Evolutionary conservation across 2,113 vertebrate genomes (phyloP), one percentile per base, ranked within the genome.

Genomic region (Tilapia sparmanii): DNA sequence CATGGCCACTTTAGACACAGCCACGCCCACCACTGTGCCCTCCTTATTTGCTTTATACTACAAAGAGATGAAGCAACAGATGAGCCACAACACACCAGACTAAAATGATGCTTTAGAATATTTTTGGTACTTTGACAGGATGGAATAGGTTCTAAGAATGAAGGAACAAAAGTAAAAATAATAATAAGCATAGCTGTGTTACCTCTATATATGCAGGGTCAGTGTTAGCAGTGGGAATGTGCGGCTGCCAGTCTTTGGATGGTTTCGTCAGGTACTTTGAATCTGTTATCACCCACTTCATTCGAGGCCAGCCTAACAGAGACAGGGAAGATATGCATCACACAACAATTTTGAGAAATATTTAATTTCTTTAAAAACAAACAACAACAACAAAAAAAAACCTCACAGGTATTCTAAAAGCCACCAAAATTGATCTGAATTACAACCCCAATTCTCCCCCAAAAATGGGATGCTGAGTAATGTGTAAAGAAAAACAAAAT

Each of bases 261-360:
- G 98, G 98, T 93, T 99, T 99, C 80, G 98, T 98, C 93, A 99
- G 97, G 89, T 99, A 99, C 91, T 99, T 99, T 45, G 99, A 98
- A 94, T 99, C 99, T 40, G 99, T 99, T 91, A 99, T 98, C 84
- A 99, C 98, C 99, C 99, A 99, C 88, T 99, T 99, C 93, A 99
- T 96, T 82, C 97, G 97, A 73, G 98, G 99, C 99, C 99, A 99
- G 86, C 99, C 99, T 99, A 92, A 82, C 40, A 92, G 57, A 90
- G 54, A 89, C 29, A 53, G 16, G 19, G 8, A 84, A 79, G 26
- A 71, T 5, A 73, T 16, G 55, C 1, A 53, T 59, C 54, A 79
- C 19, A 40, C 10, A 66, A 80, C 15, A 11, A 40, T 52, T 59
- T 86, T 2, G 13, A 63, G 57, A 31, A 50, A 22, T 11, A 76